A percentile compares a stretch with the other conserved stretches of the same genome.
Conservation (phyloP, 2,113 vertebrate genomes). For the Loxodonta africana region DNA sequence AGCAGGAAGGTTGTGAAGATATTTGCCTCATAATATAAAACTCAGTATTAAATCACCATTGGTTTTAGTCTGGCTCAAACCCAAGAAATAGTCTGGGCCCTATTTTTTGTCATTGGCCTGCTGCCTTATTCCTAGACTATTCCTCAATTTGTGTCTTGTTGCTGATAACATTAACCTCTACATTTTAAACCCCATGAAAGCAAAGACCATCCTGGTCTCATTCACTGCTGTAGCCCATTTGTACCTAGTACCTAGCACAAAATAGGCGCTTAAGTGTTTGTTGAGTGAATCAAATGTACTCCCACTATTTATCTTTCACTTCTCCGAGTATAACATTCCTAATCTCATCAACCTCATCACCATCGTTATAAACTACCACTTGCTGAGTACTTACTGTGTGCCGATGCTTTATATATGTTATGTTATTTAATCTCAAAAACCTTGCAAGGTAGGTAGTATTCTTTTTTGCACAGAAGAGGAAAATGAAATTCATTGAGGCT, state of each 20-base stretch:
- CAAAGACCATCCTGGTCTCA: not conserved
- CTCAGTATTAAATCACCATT: not conserved
- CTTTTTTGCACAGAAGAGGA: not conserved
- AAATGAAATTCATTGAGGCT: not conserved
- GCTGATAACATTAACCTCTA: not conserved
- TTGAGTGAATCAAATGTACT: not conserved
- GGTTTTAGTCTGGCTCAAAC: not conserved
- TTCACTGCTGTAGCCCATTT: not conserved
- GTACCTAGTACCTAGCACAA: not conserved
- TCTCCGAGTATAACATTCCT: not conserved
- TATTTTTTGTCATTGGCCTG: not conserved
- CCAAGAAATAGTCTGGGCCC: not conserved
- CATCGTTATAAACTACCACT: not conserved
- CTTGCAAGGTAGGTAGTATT: not conserved
- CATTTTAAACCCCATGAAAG: not conserved
- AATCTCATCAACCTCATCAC: not conserved
- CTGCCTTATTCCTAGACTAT: not conserved
- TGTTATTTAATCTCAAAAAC: not conserved
- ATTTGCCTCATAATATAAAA: conserved; percentile 15
- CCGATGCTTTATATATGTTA: not conserved
- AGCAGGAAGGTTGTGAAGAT: not conserved
- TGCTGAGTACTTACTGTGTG: not conserved
- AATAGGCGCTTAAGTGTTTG: not conserved
- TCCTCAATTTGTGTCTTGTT: not conserved
- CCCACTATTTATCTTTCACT: not conserved